Percentiles rank a stretch among this genome's conserved stretches.
phyloP scores from a whole-genome alignment of 1,140 invertebrate species.

The Calycopis cecrops region DNA sequence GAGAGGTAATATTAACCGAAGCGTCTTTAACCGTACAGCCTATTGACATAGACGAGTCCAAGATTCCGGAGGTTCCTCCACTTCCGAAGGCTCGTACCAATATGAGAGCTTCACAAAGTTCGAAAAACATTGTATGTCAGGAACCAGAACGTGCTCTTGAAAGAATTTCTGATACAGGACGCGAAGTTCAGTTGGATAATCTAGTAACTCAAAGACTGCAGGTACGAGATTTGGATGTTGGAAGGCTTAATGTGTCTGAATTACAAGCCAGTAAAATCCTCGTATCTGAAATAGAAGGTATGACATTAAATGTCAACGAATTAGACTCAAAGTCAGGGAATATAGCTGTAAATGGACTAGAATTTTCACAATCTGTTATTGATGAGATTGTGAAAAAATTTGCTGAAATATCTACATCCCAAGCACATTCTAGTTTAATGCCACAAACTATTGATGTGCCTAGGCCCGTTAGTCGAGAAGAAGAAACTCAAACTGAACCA shows the following conservation, averaged over 20 bases:
- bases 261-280: constrained; percentile 85
- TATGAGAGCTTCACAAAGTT: constrained; percentile 13
- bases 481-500: constrained; percentile 67
- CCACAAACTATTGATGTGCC: constrained; percentile 27
- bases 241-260: constrained; percentile 83
- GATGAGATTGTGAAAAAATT: constrained; percentile 77
- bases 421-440: constrained; percentile 24
- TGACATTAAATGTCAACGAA: constrained; percentile 81
- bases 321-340: constrained; percentile 79
- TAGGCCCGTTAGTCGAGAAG: constrained; percentile 55
- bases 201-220: constrained; percentile 77
- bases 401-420: constrained; percentile 58
- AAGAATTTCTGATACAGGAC: constrained; percentile 54
- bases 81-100: constrained; percentile 43
- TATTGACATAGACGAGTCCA: constrained; percentile 58
- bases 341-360: constrained; percentile 78
- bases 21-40: constrained; percentile 75
- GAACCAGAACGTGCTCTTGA: constrained; percentile 58
- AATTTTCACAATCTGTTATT: constrained; percentile 79
- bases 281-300: constrained; percentile 86
- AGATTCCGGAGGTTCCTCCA: constrained; percentile 58
- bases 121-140: constrained; percentile 26
- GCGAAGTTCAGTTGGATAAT: constrained; percentile 60
- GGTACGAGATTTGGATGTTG: constrained; percentile 85
- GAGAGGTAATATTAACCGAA: constrained; percentile 71